Percentiles rank a stretch among this genome's conserved stretches.
These are phyloP conservation scores for Plectrocnemia conspersa DNA, from an alignment of 1,140 invertebrate species.

Conservation along the genomic window DNA sequence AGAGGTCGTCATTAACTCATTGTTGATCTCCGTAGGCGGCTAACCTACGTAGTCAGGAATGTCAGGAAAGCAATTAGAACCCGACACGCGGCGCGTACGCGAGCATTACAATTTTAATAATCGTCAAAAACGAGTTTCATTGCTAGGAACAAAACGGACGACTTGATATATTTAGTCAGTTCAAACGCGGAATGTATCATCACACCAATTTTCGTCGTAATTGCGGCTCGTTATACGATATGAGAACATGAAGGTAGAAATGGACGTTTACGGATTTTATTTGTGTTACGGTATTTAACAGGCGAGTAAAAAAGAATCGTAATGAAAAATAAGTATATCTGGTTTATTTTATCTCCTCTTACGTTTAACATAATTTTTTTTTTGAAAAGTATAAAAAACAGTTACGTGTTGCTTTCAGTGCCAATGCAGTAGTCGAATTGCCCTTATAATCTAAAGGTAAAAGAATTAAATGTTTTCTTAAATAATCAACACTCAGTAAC, in stretches of 20 bases:
- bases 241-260: background rate
- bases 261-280: too few relatives aligned
- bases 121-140: background rate
- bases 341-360: too few relatives aligned
- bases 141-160: background rate
- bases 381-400: too few relatives aligned
- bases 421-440: too few relatives aligned
- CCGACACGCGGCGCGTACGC: background rate
- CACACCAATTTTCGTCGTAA: slow-evolving; percentile 3
- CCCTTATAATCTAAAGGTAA: too few relatives aligned
- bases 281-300: too few relatives aligned
- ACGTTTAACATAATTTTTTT: too few relatives aligned
- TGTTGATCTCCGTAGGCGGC: background rate
- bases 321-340: too few relatives aligned
- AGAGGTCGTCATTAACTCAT: background rate
- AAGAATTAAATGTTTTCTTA: too few relatives aligned
- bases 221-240: slow-evolving; percentile 3
- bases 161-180: background rate
- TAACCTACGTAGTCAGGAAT: background rate
- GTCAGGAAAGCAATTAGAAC: background rate
- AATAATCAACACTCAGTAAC: too few relatives aligned
- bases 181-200: background rate
- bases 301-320: too few relatives aligned
- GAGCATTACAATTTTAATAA: background rate
- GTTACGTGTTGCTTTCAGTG: too few relatives aligned